Base-by-base conservation (phyloP, 2,888 invertebrate species). In the Tupiocoris notatus region DNA sequence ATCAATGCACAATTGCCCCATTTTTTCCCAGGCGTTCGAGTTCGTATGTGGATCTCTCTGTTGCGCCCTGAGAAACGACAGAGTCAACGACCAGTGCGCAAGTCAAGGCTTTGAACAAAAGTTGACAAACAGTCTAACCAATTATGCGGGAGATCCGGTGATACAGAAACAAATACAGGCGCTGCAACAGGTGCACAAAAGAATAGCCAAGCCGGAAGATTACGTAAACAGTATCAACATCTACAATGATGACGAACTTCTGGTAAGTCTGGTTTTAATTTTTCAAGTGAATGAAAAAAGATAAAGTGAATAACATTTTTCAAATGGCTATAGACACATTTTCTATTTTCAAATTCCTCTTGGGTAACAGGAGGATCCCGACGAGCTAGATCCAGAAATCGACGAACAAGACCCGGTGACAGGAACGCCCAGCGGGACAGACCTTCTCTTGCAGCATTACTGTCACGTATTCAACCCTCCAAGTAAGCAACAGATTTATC, bases 31-130 rank as follows among this genome's bases (percentile, higher is more conserved):
- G 75, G 65, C 63, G n/a, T 22, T 67, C 18, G 65, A 86, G 0
- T 87, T 87, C 82, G 86, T 88, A 1, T 86, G 87, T 80, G 87
- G 87, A 39, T 85, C 86, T 16, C 81, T 88, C 74, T 87, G 87
- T 82, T 87, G 86, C 80, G 83, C 87, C 7, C 82, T 88, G 70
- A 84, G 85, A 18, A 84, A 86, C 77, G 85, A 85, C 1, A 82
- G 83, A 7, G 84, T 87, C 24, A 82, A 86, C 76, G 83, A 84
- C 66, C 85, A 85, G 73, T 87, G 87, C 6, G 84, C 84, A 71
- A 83, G 84, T 39, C 84, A 86, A 84, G 85, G 84, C 7, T 83
- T 87, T 57, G 77, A 73, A 23, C 54, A 39, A 9, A 74, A 77
- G 67, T 65, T 79, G 22, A 25, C 64, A 6, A 65, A 39, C 12